Evolutionary conservation across 1,140 invertebrate species (phyloP).

Genomic region (Scaptodrosophila lebanonensis): DNA sequence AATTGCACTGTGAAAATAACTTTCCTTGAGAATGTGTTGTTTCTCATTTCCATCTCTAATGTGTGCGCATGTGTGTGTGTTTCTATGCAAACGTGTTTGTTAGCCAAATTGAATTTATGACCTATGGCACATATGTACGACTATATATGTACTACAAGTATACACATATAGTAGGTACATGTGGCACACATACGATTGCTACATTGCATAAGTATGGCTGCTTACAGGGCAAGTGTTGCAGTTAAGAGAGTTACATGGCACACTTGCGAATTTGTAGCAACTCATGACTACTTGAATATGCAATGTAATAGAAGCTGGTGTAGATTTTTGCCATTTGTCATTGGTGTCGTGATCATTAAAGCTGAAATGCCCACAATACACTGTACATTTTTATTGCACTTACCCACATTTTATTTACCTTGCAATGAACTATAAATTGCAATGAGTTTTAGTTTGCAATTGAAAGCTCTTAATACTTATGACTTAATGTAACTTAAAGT

Average conservation of each 20-base stretch:
- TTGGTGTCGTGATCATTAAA: too few relatives aligned
- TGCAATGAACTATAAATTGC: too few relatives aligned
- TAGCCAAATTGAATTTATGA: conserved; percentile 75
- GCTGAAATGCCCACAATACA: too few relatives aligned
- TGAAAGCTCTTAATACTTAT: too few relatives aligned
- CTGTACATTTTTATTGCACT: too few relatives aligned
- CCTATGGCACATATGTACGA: conserved; percentile 49
- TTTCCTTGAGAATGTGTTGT: neutral
- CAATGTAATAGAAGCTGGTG: conserved; percentile 34
- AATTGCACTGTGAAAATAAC: conserved; percentile 39
- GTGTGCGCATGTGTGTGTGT: conserved; percentile 3
- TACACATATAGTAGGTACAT: neutral
- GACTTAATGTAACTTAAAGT: too few relatives aligned
- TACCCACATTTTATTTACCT: too few relatives aligned
- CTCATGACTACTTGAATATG: conserved; percentile 54
- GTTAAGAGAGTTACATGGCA: conserved; percentile 19
- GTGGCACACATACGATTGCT: conserved; percentile 28
- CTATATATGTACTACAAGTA: conserved; percentile 8
- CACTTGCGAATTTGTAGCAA: too few relatives aligned
- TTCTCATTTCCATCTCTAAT: neutral
- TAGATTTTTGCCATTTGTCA: too few relatives aligned
- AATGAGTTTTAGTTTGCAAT: too few relatives aligned
- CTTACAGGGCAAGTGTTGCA: conserved; percentile 65
- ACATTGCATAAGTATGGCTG: conserved; percentile 66
- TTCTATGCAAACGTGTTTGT: conserved; percentile 53